Conservation (phyloP, 2,797 vertebrate species). For the Rhabdomys pumilio region DNA sequence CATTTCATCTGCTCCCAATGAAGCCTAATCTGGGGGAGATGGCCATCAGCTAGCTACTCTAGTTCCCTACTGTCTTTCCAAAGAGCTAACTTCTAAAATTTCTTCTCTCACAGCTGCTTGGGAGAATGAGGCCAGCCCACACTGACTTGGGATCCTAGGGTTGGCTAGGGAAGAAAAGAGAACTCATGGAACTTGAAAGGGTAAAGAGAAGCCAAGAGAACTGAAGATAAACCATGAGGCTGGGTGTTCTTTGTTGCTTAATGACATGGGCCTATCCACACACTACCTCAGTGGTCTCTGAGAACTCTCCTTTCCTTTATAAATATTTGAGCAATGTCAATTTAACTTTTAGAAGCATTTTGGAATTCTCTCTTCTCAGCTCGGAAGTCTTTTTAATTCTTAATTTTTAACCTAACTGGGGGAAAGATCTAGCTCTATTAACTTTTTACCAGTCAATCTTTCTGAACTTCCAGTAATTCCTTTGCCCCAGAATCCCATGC, state of each 20-base stretch:
- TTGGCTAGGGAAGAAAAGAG: neutral
- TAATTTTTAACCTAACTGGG: neutral
- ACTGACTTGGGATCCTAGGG: neutral
- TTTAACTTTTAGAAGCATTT: neutral
- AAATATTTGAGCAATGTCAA: neutral
- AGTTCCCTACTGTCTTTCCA: neutral
- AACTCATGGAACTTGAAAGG: neutral
- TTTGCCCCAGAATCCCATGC: neutral
- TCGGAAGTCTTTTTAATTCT: slow-evolving; percentile 47
- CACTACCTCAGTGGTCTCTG: neutral
- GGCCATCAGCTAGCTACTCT: neutral
- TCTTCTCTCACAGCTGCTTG: neutral
- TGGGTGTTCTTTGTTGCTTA: neutral
- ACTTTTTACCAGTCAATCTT: neutral
- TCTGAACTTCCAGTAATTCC: neutral
- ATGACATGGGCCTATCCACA: neutral
- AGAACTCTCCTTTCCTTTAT: neutral
- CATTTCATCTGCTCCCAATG: neutral
- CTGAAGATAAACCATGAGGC: neutral
- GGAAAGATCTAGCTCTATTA: neutral
- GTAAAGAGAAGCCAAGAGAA: neutral
- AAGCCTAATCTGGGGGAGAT: neutral
- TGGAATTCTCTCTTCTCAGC: neutral
- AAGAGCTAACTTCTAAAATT: neutral
- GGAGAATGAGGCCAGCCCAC: neutral